Evolutionary conservation across 2,113 vertebrate genomes (phyloP), one percentile per base, ranked within the genome.

Genomic region (Lepisosteus osseus): DNA sequence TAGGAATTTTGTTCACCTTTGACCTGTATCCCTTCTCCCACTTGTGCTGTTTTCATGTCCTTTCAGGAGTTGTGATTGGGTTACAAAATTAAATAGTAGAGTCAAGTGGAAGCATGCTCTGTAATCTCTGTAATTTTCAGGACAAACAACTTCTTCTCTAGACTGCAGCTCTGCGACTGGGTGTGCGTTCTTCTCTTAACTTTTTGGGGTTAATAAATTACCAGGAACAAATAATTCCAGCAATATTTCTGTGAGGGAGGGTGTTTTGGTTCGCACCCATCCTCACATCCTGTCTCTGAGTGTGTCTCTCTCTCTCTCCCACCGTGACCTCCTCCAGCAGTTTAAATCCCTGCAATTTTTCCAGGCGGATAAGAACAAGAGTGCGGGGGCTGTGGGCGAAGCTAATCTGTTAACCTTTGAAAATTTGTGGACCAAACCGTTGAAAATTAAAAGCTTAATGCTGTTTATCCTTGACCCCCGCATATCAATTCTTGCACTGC

Each of bases 191-290:
- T 29, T 29, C 29, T 29, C 29, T 29, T 29, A 29, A 1, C 29
- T 29, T 29, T 29, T 86, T 85, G 80, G 83, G 86, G 85, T 79
- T 82, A 83, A 84, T 86, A 86, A 91, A 90, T 90, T 77, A 85
- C 82, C 82, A 85, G 86, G 86, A 88, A 87, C 86, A 88, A 90
- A 90, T 88, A 90, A 89, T 82, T 80, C 79, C 63, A 83, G 84
- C 83, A 73, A 75, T 68, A 55, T 79, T 82, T 80, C 85, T 85
- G 82, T 83, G 87, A 86, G 84, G 84, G 65, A 61, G 73, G 80
- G 82, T 86, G 81, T 78, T 78, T 83, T 82, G 80, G 72, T 71
- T 77, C 42, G 8, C 11, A 66, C 73, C 74, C 76, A 80, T 78
- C 75, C 59, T 9, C 80, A 76, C 79, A 77, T 79, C 3, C 76